A percentile compares a stretch with the other conserved stretches of the same genome.
These are phyloP conservation scores for Sphyrna mokarran DNA, from an alignment of 2,113 vertebrate genomes.

Conservation along the genomic window DNA sequence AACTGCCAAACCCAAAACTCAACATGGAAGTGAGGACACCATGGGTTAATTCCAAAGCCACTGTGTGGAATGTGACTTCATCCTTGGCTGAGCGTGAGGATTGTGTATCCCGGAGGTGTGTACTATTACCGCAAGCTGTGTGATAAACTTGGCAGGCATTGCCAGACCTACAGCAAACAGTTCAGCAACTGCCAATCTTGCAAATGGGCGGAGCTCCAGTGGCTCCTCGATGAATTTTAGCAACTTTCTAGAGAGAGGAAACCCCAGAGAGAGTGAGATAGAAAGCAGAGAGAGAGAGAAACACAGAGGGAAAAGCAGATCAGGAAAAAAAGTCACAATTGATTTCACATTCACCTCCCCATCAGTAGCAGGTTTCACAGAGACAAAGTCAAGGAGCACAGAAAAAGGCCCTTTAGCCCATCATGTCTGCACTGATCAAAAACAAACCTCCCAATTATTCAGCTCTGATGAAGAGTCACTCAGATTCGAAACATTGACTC, in stretches of 20 bases:
- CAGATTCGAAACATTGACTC: too few relatives aligned
- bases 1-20: too few relatives aligned
- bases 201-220: slow-evolving; percentile 2
- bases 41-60: slow-evolving; percentile 7
- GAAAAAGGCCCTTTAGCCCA: too few relatives aligned
- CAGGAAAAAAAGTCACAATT: too few relatives aligned
- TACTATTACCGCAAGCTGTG: slow-evolving; percentile 1
- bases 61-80: slow-evolving; percentile 6
- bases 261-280: background rate
- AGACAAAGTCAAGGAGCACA: too few relatives aligned
- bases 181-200: background rate
- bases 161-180: background rate
- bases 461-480: too few relatives aligned
- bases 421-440: too few relatives aligned
- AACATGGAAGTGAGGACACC: background rate
- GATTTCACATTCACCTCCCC: too few relatives aligned
- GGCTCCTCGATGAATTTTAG: background rate
- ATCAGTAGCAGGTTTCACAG: too few relatives aligned
- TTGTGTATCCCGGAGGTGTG: background rate
- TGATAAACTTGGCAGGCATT: background rate
- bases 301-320: background rate
- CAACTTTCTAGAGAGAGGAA: background rate
- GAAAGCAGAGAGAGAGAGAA: background rate
- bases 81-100: background rate
- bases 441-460: too few relatives aligned